Conservation (phyloP, 1,140 invertebrate species). For the Rhizoglyphus robini region DNA sequence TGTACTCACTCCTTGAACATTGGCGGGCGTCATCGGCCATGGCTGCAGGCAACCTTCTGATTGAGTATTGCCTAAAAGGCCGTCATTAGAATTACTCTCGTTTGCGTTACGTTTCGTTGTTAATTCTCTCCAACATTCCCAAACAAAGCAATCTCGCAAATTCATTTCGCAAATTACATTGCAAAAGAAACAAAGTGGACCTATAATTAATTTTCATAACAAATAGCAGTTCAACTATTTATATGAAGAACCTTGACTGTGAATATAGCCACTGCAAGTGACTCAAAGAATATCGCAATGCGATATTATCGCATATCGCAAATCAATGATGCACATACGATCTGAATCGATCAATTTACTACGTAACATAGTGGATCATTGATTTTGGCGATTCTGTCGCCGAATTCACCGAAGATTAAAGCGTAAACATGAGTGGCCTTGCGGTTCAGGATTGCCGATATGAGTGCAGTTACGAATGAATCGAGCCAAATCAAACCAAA, state of each 20-base stretch:
- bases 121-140: constrained; percentile 55
- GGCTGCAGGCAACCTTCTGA: constrained; percentile 63
- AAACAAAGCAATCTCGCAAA: constrained; percentile 50
- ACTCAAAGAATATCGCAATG: background rate
- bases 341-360: background rate
- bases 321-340: no score
- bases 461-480: background rate
- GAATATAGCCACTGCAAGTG: constrained; percentile 14
- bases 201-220: no score
- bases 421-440: constrained; percentile 19
- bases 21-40: constrained; percentile 66
- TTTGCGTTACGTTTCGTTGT: no score
- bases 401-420: constrained; percentile 18
- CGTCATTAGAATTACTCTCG: constrained; percentile 47
- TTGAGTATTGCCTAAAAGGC: constrained; percentile 56
- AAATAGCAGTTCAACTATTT: background rate
- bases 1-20: constrained; percentile 55
- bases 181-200: no score
- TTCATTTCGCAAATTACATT: no score
- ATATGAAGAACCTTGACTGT: background rate
- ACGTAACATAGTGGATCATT: background rate
- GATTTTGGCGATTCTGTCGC: background rate
- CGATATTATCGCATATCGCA: no score
- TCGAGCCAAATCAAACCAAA: constrained; percentile 9
- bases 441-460: constrained; percentile 13